Base-by-base conservation (phyloP, 2,113 vertebrate species). In the Ameiurus melas region DNA sequence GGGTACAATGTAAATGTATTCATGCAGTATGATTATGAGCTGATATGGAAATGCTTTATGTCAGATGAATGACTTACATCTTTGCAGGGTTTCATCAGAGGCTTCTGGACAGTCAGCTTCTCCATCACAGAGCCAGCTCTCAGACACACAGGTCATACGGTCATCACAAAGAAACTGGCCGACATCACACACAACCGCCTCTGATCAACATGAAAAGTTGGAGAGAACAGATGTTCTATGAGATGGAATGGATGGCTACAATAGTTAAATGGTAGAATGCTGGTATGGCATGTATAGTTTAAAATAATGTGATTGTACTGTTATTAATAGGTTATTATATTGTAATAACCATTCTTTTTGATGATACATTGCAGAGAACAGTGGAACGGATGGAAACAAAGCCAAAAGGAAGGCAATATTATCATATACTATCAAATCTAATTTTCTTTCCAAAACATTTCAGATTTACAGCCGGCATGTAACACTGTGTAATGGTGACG, bases 71-170 rank as follows among this genome's bases (percentile, higher is more conserved):
- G 95, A 99, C 97, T 98, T 95, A 99, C 97, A 97, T 43, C 92
- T 93, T 71, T 94, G 94, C 94, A 95, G 93, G n/a, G 94, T 93
- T 91, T 99, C 98, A 62, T 99, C 98, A 0, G 97, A 98, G 91
- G 93, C 95, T 80, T 98, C 97, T 0, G 97, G 97, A 90, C 97
- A 99, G 90, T 99, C 97, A 0, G 97, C 95, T 92, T 99, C 97
- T 77, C 97, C 97, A n/a, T 99, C 97, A 91, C 97, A 99, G 86
- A 98, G 96, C 97, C 98, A 98, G 91, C 94, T 96, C 90, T 96
- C 95, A 53, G 97, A 97, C 86, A 99, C 90, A 93, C 97, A 99
- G 92, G 96, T 97, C 92, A 94, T 55, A 0, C 89, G 73, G 93
- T 98, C 96, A 60, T 89, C 95, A 94, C 98, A 99, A 92, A 96